Base-by-base conservation (phyloP, 2,113 vertebrate genomes). In the Gymnobelideus leadbeateri region DNA sequence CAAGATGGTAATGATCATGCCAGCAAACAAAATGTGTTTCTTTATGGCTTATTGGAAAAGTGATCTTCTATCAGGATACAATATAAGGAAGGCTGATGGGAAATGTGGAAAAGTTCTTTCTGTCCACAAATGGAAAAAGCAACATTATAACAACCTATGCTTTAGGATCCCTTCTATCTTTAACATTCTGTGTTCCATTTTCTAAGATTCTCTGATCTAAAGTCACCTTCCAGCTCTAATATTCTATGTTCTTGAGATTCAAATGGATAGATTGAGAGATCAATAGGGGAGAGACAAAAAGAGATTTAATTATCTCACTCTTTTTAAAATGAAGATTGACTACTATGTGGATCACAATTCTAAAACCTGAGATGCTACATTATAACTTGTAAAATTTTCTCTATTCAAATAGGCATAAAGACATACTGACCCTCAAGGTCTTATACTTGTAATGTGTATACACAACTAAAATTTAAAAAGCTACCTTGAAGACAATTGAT, bases 241-340 rank as follows among this genome's bases (percentile, higher is more conserved):
- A 84, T 43, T 84, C 19, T 84, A 43, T 84, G n/a, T 84, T 84
- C 37, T 84, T 84, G 16, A 84, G 19, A 16, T 77, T n/a, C 68
- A 77, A n/a, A 77, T 77, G 16, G 68, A 77, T 19, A 46, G 26
- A 90, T 1, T 90, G 89, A 50, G 50, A 12, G 47, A 47, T 90
- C n/a, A 28, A 49, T 5, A 50, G 89, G 12, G 26, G 25, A 90
- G 47, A 51, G 24, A 90, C 25, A 49, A 90, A 47, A 49, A 49
- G 47, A 68, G 24, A 26, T 90, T 49, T 26, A 8, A 98, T 95
- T 96, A 95, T 94, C 84, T 96, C 91, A 53, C 91, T 96, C 84
- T 91, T 95, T 95, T 97, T 55, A 95, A 98, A 97, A 96, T 96
- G 89, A 52, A 96, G 84, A 91, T 96, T 61, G 92, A 93, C 96